These are phyloP conservation scores for Dicrurus megarhynchus DNA, from an alignment of 2,113 vertebrate genomes.

Conservation along the genomic window DNA sequence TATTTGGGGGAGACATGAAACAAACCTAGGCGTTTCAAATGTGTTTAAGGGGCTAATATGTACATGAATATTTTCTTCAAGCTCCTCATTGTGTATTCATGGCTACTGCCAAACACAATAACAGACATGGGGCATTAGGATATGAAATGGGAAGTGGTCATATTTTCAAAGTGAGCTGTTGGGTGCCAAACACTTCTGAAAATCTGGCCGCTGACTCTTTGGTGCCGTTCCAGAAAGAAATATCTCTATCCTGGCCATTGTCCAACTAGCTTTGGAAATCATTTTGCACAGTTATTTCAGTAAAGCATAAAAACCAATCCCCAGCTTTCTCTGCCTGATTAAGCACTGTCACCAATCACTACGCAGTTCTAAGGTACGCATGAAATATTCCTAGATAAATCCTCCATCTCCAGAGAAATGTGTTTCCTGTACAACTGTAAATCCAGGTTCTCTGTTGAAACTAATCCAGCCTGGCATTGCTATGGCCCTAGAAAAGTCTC, in stretches of 20 bases:
- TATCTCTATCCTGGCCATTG: slow-evolving; percentile 24
- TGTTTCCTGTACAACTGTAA: slow-evolving; percentile 57
- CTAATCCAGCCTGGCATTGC: slow-evolving; percentile 59
- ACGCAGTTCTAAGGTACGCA: neutral
- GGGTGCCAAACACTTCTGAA: slow-evolving; percentile 20
- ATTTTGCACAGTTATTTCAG: slow-evolving; percentile 19
- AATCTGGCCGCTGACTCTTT: slow-evolving; percentile 34
- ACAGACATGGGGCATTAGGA: slow-evolving; percentile 4
- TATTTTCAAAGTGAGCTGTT: slow-evolving; percentile 40
- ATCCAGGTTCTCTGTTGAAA: slow-evolving; percentile 59
- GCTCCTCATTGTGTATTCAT: slow-evolving; percentile 13
- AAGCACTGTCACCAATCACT: slow-evolving; percentile 43
- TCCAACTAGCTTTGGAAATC: slow-evolving; percentile 45
- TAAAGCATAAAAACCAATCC: slow-evolving; percentile 10
- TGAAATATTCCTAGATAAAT: slow-evolving; percentile 54
- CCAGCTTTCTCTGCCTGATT: slow-evolving; percentile 50
- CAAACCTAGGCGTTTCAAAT: neutral
- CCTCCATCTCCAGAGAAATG: slow-evolving; percentile 50
- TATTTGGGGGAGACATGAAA: neutral
- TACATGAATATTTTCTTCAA: slow-evolving; percentile 3
- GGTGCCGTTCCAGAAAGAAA: slow-evolving; percentile 26
- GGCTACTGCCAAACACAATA: slow-evolving; percentile 42
- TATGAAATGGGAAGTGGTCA: slow-evolving; percentile 52
- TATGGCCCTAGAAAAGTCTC: slow-evolving; percentile 42
- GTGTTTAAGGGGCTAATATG: neutral